phyloP scores from a whole-genome alignment of 2,797 vertebrate species.

The Knipowitschia caucasica region DNA sequence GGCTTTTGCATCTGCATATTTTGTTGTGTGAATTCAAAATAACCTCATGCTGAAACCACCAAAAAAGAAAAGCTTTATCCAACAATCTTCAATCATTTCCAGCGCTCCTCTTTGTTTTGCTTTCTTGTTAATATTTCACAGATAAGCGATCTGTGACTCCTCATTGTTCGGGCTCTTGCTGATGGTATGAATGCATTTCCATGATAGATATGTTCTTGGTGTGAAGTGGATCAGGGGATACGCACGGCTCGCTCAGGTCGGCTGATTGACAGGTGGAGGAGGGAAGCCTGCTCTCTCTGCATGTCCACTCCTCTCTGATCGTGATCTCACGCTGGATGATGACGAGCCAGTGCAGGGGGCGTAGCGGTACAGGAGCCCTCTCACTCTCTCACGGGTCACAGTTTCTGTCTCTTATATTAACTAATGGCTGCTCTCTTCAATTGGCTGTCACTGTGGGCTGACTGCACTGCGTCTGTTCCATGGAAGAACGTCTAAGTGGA shows the following conservation, averaged over 20 bases:
- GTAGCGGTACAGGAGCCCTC: conserved; percentile 9
- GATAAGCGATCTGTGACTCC: background rate
- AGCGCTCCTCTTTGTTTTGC: conserved; percentile 2
- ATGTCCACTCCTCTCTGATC: conserved; percentile 51
- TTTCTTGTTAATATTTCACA: conserved; percentile 3
- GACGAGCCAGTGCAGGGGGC: conserved; percentile 15
- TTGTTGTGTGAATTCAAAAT: background rate
- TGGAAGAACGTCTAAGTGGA: conserved; percentile 41
- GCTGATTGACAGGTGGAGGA: conserved; percentile 53
- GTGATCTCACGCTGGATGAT: conserved; percentile 49
- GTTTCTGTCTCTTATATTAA: conserved; percentile 50
- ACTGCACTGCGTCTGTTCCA: conserved; percentile 37
- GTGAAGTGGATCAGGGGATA: conserved; percentile 49
- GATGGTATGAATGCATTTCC: conserved; percentile 35
- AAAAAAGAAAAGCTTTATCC: background rate
- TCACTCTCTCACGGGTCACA: conserved; percentile 37
- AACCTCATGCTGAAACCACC: too few species aligned
- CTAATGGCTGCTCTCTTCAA: conserved; percentile 59
- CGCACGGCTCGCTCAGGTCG: conserved; percentile 28
- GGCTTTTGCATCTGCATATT: background rate
- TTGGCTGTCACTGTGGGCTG: conserved; percentile 53
- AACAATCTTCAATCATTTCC: conserved; percentile 1
- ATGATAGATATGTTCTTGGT: conserved; percentile 42
- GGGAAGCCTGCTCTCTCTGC: conserved; percentile 36
- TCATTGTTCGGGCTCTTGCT: conserved; percentile 15